These are phyloP conservation scores for Anguilla marmorata DNA, from an alignment of 2,797 vertebrate species.

Conservation along the genomic window DNA sequence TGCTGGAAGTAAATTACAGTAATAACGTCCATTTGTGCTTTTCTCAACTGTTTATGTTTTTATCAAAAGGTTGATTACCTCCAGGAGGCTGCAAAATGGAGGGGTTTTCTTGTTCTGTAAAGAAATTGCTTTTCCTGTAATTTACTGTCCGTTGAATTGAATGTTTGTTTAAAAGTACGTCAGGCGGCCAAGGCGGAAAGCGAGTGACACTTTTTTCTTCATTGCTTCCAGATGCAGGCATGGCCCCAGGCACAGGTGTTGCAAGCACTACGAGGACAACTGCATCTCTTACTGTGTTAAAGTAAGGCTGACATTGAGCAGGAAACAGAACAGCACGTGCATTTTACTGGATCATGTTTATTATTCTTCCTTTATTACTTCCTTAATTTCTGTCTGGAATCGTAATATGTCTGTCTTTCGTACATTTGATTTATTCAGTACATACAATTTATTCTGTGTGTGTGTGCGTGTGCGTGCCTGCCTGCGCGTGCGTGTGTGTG, in stretches of 20 bases:
- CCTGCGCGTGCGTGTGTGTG: background rate
- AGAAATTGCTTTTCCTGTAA: slow-evolving; percentile 11
- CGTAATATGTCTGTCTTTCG: background rate
- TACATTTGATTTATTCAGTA: background rate
- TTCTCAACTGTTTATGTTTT: slow-evolving; percentile 10
- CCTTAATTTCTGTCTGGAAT: background rate
- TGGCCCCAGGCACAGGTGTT: slow-evolving; percentile 95
- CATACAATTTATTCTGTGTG: too few relatives aligned
- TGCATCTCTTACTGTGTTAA: slow-evolving; percentile 97
- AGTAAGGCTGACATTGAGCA: slow-evolving; percentile 70
- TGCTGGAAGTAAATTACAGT: background rate
- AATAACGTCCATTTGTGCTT: background rate
- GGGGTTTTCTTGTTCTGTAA: background rate
- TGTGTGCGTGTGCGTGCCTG: background rate
- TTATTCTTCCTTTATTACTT: background rate
- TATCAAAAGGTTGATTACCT: background rate
- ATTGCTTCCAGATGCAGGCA: slow-evolving; percentile 82
- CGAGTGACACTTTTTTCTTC: background rate
- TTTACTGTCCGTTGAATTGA: slow-evolving; percentile 3
- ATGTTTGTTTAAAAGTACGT: slow-evolving; percentile 1
- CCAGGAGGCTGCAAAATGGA: background rate
- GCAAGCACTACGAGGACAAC: slow-evolving; percentile 95
- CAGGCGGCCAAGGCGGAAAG: background rate
- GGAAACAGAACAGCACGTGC: background rate
- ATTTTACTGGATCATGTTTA: background rate